Percentiles rank a stretch among this genome's conserved stretches.
phyloP scores from a whole-genome alignment of 2,113 vertebrate species.

The Dasyurus viverrinus region DNA sequence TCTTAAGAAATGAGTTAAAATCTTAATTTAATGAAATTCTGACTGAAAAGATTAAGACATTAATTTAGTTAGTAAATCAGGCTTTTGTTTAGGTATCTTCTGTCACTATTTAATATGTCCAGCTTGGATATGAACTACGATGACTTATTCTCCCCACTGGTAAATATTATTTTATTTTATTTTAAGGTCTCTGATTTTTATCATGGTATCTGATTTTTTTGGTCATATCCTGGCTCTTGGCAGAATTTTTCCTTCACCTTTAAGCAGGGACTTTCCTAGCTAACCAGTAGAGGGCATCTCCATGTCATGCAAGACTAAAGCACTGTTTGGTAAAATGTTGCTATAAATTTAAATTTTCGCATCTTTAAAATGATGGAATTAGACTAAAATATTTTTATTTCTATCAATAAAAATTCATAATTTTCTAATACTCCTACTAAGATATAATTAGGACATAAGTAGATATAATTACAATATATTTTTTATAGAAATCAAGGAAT shows the following conservation, averaged over 20 bases:
- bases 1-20: not conserved
- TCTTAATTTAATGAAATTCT: not conserved
- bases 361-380: not conserved
- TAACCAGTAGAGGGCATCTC: conserved; percentile 61
- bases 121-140: not conserved
- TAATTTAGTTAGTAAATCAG: not conserved
- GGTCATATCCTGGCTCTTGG: not conserved
- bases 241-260: not conserved
- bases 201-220: not conserved
- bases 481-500: not conserved
- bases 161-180: not conserved
- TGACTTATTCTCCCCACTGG: not conserved
- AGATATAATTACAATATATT: not conserved
- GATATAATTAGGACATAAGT: not conserved
- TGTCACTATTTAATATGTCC: not conserved
- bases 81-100: not conserved
- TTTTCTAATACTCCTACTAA: not conserved
- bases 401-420: no score
- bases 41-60: not conserved
- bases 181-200: not conserved
- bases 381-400: not conserved
- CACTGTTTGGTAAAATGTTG: not conserved
- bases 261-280: not conserved
- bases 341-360: not conserved
- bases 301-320: conserved; percentile 15